Conservation (phyloP, 2,888 invertebrate species). For the Synanthedon vespiformis region DNA sequence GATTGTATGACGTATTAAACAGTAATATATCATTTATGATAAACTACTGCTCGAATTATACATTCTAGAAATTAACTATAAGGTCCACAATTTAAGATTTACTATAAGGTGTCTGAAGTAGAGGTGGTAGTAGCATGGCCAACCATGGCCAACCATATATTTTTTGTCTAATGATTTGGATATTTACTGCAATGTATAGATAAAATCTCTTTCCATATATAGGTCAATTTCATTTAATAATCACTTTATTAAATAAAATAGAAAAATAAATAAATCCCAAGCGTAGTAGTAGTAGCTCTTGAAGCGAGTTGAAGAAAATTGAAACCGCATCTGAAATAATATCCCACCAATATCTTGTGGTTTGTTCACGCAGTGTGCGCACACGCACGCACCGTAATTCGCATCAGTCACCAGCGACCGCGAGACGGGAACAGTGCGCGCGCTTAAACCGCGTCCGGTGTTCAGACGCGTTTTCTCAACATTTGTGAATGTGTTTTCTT, state of each 20-base stretch:
- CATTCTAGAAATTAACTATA: too few species aligned
- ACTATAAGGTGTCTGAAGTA: too few species aligned
- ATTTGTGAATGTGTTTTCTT: constrained; percentile 7
- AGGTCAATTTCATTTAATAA: neutral
- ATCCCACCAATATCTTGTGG: constrained; percentile 25
- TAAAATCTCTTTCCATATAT: too few species aligned
- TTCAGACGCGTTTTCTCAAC: neutral
- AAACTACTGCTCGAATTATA: too few species aligned
- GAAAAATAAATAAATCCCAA: neutral
- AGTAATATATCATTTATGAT: too few species aligned
- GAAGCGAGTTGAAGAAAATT: constrained; percentile 2
- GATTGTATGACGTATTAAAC: too few species aligned
- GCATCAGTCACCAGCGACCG: constrained; percentile 21
- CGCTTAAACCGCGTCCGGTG: constrained; percentile 12
- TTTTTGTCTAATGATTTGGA: too few species aligned
- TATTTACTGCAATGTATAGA: too few species aligned
- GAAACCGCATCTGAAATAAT: constrained; percentile 23
- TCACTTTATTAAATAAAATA: neutral
- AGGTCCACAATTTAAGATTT: too few species aligned
- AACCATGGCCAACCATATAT: too few species aligned
- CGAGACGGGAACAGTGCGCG: constrained; percentile 36
- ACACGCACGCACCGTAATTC: constrained; percentile 13
- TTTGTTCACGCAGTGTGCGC: constrained; percentile 16
- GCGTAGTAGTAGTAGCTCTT: too few species aligned
- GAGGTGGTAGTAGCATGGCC: too few species aligned